Evolutionary conservation across 2,888 invertebrate species (phyloP).

Genomic region (Incurvaria masculella): DNA sequence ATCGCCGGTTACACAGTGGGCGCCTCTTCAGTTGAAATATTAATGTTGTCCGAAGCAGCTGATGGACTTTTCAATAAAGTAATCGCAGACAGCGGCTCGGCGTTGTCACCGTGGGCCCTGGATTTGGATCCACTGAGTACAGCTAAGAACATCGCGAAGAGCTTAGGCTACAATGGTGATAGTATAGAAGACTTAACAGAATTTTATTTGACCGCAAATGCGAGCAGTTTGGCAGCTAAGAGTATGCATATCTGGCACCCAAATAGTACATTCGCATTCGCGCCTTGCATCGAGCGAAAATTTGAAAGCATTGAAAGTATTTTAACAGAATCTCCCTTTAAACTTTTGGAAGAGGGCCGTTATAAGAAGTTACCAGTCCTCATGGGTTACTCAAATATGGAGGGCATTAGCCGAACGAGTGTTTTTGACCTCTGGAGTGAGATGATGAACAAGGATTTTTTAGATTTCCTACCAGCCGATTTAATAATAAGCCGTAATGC

Average conservation of each 20-base stretch:
- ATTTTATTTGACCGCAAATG: slow-evolving; percentile 33
- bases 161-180: slow-evolving; percentile 36
- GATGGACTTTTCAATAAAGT: slow-evolving; percentile 36
- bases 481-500: slow-evolving; percentile 26
- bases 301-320: slow-evolving; percentile 29
- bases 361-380: slow-evolving; percentile 30
- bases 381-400: slow-evolving; percentile 42
- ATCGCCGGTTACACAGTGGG: slow-evolving; percentile 81
- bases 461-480: slow-evolving; percentile 38
- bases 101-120: slow-evolving; percentile 36
- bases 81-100: slow-evolving; percentile 43
- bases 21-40: slow-evolving; percentile 52
- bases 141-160: slow-evolving; percentile 36
- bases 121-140: slow-evolving; percentile 38
- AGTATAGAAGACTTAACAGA: slow-evolving; percentile 36
- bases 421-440: slow-evolving; percentile 35
- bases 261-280: slow-evolving; percentile 44
- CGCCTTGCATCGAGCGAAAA: slow-evolving; percentile 39
- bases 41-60: slow-evolving; percentile 31
- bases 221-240: slow-evolving; percentile 24
- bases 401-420: slow-evolving; percentile 38
- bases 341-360: slow-evolving; percentile 29
- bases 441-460: slow-evolving; percentile 40
- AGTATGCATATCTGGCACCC: slow-evolving; percentile 37
- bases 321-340: slow-evolving; percentile 38